phyloP scores from a whole-genome alignment of 2,113 vertebrate species.

The Gila orcuttii region DNA sequence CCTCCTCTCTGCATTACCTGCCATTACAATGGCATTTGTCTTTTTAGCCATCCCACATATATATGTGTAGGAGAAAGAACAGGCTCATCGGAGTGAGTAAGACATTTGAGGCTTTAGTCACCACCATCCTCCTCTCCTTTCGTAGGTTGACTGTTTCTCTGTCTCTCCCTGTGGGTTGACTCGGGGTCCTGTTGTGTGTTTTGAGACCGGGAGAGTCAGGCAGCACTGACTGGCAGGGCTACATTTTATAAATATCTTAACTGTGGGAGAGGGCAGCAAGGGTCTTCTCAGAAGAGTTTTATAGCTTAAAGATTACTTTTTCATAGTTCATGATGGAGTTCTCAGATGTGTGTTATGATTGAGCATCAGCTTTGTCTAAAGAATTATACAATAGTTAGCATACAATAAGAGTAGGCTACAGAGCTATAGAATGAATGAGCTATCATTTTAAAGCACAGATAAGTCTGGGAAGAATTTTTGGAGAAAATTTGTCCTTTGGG shows the following conservation, averaged over 20 bases:
- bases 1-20: background rate
- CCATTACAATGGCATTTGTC: constrained; percentile 15
- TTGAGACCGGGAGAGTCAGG: constrained; percentile 33
- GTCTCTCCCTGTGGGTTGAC: constrained; percentile 18
- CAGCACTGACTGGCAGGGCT: constrained; percentile 25
- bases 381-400: background rate
- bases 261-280: constrained; percentile 54
- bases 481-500: background rate
- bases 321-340: background rate
- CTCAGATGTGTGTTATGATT: background rate
- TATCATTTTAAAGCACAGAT: background rate
- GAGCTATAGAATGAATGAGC: background rate
- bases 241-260: constrained; percentile 54
- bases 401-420: background rate
- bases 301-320: constrained; percentile 21
- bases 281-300: constrained; percentile 33
- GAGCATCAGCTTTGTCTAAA: background rate
- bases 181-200: constrained; percentile 26
- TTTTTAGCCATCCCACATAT: background rate
- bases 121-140: constrained; percentile 8
- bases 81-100: background rate
- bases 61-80: background rate
- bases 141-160: background rate
- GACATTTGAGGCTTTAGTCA: constrained; percentile 4
- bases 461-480: background rate